phyloP scores from a whole-genome alignment of 2,888 invertebrate genomes.

The Fissipunctia ypsillon region DNA sequence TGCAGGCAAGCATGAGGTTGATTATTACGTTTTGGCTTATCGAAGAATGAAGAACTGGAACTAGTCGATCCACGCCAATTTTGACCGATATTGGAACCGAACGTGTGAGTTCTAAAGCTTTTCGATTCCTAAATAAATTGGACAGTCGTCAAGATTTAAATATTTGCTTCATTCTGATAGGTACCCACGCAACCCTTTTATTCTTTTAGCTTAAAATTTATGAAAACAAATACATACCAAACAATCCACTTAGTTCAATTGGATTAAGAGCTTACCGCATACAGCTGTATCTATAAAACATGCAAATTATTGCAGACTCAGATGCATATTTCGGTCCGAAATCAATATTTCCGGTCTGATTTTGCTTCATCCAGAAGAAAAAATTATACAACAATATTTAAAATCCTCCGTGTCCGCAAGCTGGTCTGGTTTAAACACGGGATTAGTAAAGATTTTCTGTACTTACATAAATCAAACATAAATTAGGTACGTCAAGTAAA shows the following conservation, averaged over 20 bases:
- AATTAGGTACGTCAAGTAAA: slow-evolving; percentile 19
- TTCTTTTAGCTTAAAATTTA: background rate
- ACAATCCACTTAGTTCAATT: slow-evolving; percentile 27
- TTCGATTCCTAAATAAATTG: too few species aligned
- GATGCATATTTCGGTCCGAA: slow-evolving; percentile 33
- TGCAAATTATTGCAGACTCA: slow-evolving; percentile 52
- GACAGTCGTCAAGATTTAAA: background rate
- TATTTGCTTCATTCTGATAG: background rate
- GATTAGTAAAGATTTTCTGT: slow-evolving; percentile 54
- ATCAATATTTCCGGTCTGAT: slow-evolving; percentile 57
- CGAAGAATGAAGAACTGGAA: background rate
- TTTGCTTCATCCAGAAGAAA: slow-evolving; percentile 52
- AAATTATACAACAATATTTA: slow-evolving; percentile 58
- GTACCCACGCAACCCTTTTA: background rate
- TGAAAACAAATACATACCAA: slow-evolving; percentile 9
- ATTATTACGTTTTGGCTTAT: background rate
- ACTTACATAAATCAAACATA: slow-evolving; percentile 49
- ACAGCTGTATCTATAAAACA: slow-evolving; percentile 43
- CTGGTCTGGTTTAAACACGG: slow-evolving; percentile 23
- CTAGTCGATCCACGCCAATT: background rate
- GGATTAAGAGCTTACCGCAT: slow-evolving; percentile 50
- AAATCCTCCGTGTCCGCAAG: slow-evolving; percentile 40
- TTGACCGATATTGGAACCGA: background rate
- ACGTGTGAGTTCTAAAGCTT: background rate
- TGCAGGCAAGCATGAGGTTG: background rate